Evolutionary conservation across 2,888 invertebrate genomes (phyloP), one percentile per base, ranked within the genome.

Genomic region (Gerris lacustris): DNA sequence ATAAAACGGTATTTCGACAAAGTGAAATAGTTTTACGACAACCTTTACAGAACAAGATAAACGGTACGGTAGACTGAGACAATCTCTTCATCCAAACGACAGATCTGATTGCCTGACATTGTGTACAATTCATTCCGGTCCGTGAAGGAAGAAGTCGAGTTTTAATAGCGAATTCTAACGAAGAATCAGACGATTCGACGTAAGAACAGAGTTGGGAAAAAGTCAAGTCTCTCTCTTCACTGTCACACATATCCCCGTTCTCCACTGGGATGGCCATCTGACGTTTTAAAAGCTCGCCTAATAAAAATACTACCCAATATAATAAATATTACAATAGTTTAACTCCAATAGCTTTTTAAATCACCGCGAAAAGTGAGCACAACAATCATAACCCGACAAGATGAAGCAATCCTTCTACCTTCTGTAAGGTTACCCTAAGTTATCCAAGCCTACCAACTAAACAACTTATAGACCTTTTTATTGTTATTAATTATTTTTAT

Each of bases 51-150:
- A 18, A 64, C 9, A 64, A 31, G 17, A 64, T 64, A 31, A 18
- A 64, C 31, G 64, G 64, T n/a, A 64, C 31, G 7, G 11, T 31
- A 64, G 64, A 64, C 15, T 18, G 31, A n/a, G 64, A 64, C 64
- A 64, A 64, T 64, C 64, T 64, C 18, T 64, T 64, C 64, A 64
- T 31, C 64, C 64, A 64, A 64, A 64, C 64, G 7, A 64, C 64
- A 64, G 64, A 64, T 31, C 17, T 64, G 9, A 18, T 31, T n/a
- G 64, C 17, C 9, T 64, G 17, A 64, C 64, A 64, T 18, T n/a
- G 17, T 18, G 18, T 31, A 31, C 64, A 64, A 9, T 64, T 64
- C 64, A 64, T n/a, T n/a, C 64, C 64, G 4, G 17, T 64, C 18
- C 64, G 9, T 7, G 17, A 9, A 17, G 64, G 64, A 7, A 64